A percentile compares a stretch with the other conserved stretches of the same genome.
Evolutionary conservation across 2,888 invertebrate genomes (phyloP).

Genomic region (Drosophila paramelanica): DNA sequence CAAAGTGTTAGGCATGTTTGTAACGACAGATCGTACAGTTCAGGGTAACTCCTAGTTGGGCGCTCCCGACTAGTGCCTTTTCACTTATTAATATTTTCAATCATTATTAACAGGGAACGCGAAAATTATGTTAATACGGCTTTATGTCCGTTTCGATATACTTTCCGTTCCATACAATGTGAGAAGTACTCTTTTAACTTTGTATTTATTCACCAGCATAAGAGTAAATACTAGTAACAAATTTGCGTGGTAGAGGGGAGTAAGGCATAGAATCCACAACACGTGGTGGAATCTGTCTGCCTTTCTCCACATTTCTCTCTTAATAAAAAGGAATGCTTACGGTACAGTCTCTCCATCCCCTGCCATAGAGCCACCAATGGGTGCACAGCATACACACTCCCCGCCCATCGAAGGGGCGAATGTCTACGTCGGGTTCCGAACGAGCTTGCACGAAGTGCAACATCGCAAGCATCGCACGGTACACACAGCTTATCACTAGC

Average conservation of each 20-base stretch:
- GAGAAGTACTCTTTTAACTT: too few relatives aligned
- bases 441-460: slow-evolving; percentile 36
- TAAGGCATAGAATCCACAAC: slow-evolving; percentile 44
- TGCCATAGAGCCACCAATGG: slow-evolving; percentile 66
- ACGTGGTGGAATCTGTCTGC: slow-evolving; percentile 76
- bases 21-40: too few relatives aligned
- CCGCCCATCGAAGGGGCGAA: slow-evolving; percentile 43
- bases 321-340: slow-evolving; percentile 14
- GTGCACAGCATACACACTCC: slow-evolving; percentile 51
- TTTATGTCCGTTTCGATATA: too few relatives aligned
- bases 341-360: slow-evolving; percentile 48
- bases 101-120: too few relatives aligned
- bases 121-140: too few relatives aligned
- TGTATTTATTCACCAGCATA: neutral
- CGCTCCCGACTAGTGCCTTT: too few relatives aligned
- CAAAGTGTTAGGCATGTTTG: too few relatives aligned
- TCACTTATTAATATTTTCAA: too few relatives aligned
- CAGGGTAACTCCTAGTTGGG: too few relatives aligned
- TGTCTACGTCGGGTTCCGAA: slow-evolving; percentile 44
- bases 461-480: slow-evolving; percentile 24
- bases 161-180: too few relatives aligned
- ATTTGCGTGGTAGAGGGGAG: neutral
- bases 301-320: slow-evolving; percentile 28
- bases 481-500: slow-evolving; percentile 46
- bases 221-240: neutral